A percentile compares a stretch with the other conserved stretches of the same genome.
phyloP scores from a whole-genome alignment of 2,797 vertebrate species.

The Hirundo rustica region DNA sequence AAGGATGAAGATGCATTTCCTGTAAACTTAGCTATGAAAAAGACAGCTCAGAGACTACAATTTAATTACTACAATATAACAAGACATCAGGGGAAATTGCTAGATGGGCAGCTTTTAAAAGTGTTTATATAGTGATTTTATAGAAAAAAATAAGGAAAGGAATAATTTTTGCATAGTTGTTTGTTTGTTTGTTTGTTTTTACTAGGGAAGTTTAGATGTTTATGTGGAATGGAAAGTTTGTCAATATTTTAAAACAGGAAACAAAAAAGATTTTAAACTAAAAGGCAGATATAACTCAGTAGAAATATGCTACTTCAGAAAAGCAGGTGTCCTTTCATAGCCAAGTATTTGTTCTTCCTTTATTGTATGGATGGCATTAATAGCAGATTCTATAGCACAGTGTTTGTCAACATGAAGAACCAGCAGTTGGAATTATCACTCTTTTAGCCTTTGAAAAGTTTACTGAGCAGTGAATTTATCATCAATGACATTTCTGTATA shows the following conservation, averaged over 20 bases:
- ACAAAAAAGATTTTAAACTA: background rate
- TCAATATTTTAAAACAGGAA: background rate
- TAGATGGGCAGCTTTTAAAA: constrained; percentile 39
- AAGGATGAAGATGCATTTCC: constrained; percentile 54
- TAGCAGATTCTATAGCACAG: background rate
- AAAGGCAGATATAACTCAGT: background rate
- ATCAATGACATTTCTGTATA: background rate
- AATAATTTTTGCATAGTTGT: background rate
- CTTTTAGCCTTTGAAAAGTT: background rate
- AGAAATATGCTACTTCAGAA: background rate
- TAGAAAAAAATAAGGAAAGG: background rate
- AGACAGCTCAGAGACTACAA: constrained; percentile 56
- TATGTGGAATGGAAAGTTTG: background rate
- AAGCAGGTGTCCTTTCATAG: background rate
- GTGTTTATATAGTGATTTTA: constrained; percentile 18
- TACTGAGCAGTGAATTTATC: background rate
- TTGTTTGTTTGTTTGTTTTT: background rate
- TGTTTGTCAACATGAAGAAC: background rate
- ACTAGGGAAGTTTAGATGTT: background rate
- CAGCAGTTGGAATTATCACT: background rate
- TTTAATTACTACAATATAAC: constrained; percentile 56
- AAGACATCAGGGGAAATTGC: constrained; percentile 36
- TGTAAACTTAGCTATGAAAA: constrained; percentile 48
- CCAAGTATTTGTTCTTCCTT: background rate
- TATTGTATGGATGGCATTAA: background rate